Base-by-base conservation (phyloP, 2,888 invertebrate genomes). In the Gasteruption jaculator region DNA sequence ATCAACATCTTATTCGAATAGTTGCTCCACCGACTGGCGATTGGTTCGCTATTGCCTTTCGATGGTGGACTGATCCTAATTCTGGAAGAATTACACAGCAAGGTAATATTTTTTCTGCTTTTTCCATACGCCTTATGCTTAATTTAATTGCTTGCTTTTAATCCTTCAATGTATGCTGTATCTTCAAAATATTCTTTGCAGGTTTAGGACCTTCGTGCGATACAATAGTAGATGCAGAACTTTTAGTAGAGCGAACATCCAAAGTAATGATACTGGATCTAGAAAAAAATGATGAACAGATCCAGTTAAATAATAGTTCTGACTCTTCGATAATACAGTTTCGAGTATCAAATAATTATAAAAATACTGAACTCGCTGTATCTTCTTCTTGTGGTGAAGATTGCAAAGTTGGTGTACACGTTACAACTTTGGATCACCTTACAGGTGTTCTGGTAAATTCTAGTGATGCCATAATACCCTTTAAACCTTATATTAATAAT, bases 11-110 rank as follows among this genome's bases (percentile, higher is more conserved):
- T 21, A 77, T 83, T 41, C 75, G 74, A 37, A 76, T 86, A 47
- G 71, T 73, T 18, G 81, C 83, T 44, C 87, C 87, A 0, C 74
- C 76, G 39, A 79, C 86, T 0, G 89, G 90, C 1, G 82, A 82
- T 58, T 90, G 89, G 85, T 90, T 83, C 72, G 85, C 83, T 1
- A 77, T 86, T 38, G 83, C 85, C 5, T 91, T 88, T 67, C 76
- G 86, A 46, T 80, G 83, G 40, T 88, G 86, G 81, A 78, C 80
- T 33, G 83, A 87, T 74, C 87, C 87, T 3, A 78, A 81, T 49
- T 72, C 74, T 25, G 81, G 82, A 57, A 79, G 82, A 48, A 86
- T 88, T 49, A 80, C 80, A 52, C 87, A 87, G 58, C 80, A 86
- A 77, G 87, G 87, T 85, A 70, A 58, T 26, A 31, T 35, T 43